A percentile compares a stretch with the other conserved stretches of the same genome.
These are phyloP conservation scores for Lepus townsendii DNA, from an alignment of 2,797 vertebrate species.

Conservation along the genomic window DNA sequence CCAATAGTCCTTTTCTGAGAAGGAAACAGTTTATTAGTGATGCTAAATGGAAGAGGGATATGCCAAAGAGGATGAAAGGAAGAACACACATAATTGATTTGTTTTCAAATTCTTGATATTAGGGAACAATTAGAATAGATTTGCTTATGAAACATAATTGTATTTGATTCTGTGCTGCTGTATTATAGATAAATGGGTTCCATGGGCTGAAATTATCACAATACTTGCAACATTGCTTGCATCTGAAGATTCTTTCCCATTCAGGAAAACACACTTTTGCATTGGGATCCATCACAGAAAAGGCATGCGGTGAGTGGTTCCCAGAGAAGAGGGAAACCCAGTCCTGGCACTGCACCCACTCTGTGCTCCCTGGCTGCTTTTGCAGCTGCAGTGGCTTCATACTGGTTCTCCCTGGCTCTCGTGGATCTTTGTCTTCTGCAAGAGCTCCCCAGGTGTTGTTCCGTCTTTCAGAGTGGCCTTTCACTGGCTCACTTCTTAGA, in stretches of 20 bases:
- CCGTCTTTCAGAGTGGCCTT: neutral
- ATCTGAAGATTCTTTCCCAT: neutral
- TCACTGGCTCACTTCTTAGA: neutral
- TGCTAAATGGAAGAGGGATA: neutral
- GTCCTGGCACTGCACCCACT: neutral
- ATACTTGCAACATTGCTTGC: neutral
- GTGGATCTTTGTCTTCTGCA: neutral
- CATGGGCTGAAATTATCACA: neutral
- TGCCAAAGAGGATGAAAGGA: neutral
- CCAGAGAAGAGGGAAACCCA: neutral
- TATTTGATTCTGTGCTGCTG: neutral
- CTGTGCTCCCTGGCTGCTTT: rapidly evolving
- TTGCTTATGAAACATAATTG: conserved; percentile 7
- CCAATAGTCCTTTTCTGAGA: neutral
- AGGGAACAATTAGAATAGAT: conserved; percentile 7
- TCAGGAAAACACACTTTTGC: neutral
- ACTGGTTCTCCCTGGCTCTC: neutral
- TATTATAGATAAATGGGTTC: neutral
- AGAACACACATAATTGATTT: neutral
- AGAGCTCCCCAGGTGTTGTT: neutral
- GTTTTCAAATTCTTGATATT: conserved; percentile 15
- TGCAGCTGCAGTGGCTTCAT: neutral
- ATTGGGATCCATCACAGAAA: neutral
- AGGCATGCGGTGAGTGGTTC: neutral
- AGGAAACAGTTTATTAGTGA: neutral